A percentile compares a stretch with the other conserved stretches of the same genome.
Conservation (phyloP, 2,797 vertebrate genomes). For the Centropyge bicolor region DNA sequence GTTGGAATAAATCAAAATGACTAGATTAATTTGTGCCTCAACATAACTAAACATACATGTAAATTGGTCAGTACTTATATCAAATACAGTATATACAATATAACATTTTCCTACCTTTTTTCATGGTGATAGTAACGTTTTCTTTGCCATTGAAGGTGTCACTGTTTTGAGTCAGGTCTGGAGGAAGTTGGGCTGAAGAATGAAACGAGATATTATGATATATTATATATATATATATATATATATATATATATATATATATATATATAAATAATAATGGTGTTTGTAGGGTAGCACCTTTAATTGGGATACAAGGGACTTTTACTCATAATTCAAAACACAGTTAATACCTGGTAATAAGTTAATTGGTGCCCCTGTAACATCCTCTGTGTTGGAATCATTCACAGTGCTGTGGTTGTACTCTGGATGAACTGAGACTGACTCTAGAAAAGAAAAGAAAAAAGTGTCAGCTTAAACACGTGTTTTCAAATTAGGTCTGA, state of each 20-base stretch:
- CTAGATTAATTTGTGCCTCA: neutral
- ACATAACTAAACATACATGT: neutral
- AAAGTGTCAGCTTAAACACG: neutral
- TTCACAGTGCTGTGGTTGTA: neutral
- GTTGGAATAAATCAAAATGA: neutral
- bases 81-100: neutral
- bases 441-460: neutral
- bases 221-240: too few relatives aligned
- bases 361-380: conserved; percentile 34
- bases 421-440: conserved; percentile 25
- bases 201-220: neutral
- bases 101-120: conserved; percentile 44
- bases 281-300: neutral
- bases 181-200: neutral
- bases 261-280: neutral
- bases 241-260: too few relatives aligned
- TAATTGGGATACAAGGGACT: neutral
- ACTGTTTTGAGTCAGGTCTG: neutral
- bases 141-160: neutral
- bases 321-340: neutral
- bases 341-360: conserved; percentile 34
- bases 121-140: neutral
- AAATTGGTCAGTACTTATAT: neutral
- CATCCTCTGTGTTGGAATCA: conserved; percentile 18
- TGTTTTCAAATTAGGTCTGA: neutral